Evolutionary conservation across 2,113 vertebrate species (phyloP).

Genomic region (Colinus virginianus): DNA sequence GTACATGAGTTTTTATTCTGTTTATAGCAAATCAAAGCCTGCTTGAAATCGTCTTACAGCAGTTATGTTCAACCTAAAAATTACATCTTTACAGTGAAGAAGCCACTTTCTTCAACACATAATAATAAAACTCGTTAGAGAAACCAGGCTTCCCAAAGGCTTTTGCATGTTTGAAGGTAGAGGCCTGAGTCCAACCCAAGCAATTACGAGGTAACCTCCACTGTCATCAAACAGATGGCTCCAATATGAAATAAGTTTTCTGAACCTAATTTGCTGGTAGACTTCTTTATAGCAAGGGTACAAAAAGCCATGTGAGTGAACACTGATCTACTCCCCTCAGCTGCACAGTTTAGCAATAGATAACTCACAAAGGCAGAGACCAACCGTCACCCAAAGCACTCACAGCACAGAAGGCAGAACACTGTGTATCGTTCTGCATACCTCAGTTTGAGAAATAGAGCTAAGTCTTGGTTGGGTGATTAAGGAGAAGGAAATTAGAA

Average conservation of each 20-base stretch:
- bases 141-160: background rate
- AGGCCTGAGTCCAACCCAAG: background rate
- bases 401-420: background rate
- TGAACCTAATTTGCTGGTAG: rapidly evolving
- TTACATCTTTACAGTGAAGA: background rate
- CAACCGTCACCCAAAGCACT: background rate
- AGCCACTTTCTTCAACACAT: background rate
- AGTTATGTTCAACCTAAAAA: background rate
- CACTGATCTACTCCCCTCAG: background rate
- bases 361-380: background rate
- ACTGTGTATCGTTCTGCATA: too few relatives aligned
- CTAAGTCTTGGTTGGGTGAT: background rate
- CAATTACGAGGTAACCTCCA: background rate
- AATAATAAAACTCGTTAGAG: background rate
- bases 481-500: constrained; percentile 61
- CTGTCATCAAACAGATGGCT: rapidly evolving
- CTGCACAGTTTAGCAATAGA: background rate
- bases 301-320: background rate
- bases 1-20: background rate
- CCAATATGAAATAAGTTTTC: rapidly evolving
- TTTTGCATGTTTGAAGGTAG: background rate
- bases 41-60: background rate
- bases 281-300: background rate
- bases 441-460: background rate
- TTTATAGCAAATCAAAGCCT: background rate